These are phyloP conservation scores for Poeciliopsis gracilis DNA, from an alignment of 2,797 vertebrate species.

Conservation along the genomic window DNA sequence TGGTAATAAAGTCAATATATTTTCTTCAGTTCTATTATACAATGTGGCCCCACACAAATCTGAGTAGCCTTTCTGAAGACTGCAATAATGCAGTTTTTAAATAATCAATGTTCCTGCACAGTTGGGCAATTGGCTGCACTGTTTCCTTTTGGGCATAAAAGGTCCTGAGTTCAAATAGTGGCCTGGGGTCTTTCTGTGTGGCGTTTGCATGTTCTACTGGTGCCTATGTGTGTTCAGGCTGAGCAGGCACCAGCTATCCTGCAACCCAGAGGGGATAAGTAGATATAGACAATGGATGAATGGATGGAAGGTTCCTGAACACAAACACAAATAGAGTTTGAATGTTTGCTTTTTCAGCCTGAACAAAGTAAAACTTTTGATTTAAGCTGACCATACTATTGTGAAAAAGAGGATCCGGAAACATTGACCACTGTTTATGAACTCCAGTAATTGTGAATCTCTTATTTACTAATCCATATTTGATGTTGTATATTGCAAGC, in stretches of 20 bases:
- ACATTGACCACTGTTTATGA: too few relatives aligned
- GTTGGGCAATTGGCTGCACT: not conserved
- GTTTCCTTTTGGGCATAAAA: not conserved
- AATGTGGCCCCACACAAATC: constrained; percentile 18
- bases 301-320: not conserved
- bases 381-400: too few relatives aligned
- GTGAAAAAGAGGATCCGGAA: too few relatives aligned
- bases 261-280: not conserved
- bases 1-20: constrained; percentile 18
- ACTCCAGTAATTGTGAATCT: not conserved
- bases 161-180: not conserved
- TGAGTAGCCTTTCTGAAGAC: constrained; percentile 17
- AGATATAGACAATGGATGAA: not conserved
- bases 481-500: not conserved
- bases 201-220: not conserved
- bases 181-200: not conserved
- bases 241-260: not conserved
- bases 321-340: not conserved
- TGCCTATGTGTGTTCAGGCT: not conserved
- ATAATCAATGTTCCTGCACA: not conserved
- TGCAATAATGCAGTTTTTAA: constrained; percentile 4
- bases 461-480: not conserved
- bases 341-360: not conserved
- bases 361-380: not conserved
- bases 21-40: constrained; percentile 27